A percentile compares a stretch with the other conserved stretches of the same genome.
Conservation (phyloP, 2,797 vertebrate species). For the Amblyopsis hoosieri region DNA sequence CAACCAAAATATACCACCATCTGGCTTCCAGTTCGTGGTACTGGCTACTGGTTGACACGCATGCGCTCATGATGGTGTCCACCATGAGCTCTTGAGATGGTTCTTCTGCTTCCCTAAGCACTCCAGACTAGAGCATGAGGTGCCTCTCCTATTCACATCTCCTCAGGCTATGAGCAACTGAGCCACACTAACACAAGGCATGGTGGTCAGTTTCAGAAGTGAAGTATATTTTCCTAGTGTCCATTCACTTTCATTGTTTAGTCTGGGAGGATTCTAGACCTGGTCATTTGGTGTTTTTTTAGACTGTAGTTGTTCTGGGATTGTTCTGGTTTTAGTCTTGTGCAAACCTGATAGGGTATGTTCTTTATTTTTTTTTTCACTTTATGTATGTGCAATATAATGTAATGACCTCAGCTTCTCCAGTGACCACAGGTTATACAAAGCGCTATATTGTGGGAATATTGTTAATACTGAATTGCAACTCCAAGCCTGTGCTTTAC, state of each 20-base stretch:
- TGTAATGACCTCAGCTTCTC: conserved; percentile 43
- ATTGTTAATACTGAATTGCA: conserved; percentile 23
- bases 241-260: neutral
- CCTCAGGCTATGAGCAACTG: neutral
- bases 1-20: neutral
- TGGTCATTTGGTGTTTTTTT: neutral
- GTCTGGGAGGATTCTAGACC: neutral
- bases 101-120: neutral
- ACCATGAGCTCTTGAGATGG: neutral
- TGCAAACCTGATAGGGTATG: conserved; percentile 62
- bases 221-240: neutral
- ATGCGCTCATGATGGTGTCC: neutral
- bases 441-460: conserved; percentile 20
- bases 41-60: neutral
- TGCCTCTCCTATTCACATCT: neutral
- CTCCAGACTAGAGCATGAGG: neutral
- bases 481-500: conserved; percentile 10
- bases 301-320: conserved; percentile 13
- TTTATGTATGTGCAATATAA: conserved; percentile 66
- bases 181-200: neutral
- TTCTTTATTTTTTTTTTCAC: conserved; percentile 4
- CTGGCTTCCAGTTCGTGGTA: neutral
- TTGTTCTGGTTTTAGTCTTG: conserved; percentile 27
- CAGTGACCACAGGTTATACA: conserved; percentile 20
- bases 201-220: neutral